Conservation (phyloP, 2,888 invertebrate species). For the Omphaloscelis lunosa region DNA sequence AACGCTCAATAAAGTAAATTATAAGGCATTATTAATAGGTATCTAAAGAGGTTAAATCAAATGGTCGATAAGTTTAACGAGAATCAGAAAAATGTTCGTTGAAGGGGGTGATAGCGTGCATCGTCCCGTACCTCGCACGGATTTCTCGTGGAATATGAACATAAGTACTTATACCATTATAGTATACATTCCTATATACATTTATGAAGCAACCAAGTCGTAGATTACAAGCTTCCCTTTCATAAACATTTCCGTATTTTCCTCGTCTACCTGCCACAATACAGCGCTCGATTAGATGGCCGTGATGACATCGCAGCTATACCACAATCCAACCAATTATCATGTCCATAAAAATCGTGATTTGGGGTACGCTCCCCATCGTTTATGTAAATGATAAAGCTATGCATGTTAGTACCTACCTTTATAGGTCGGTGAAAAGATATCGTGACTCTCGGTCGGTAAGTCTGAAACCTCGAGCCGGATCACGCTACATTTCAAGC, state of each 20-base stretch:
- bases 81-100: constrained; percentile 62
- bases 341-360: constrained; percentile 69
- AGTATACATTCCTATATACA: constrained; percentile 25
- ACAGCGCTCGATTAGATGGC: constrained; percentile 47
- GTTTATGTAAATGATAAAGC: constrained; percentile 75
- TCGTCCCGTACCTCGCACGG: constrained; percentile 82
- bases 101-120: constrained; percentile 70
- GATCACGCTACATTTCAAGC: constrained; percentile 85
- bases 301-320: constrained; percentile 63
- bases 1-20: constrained; percentile 1
- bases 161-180: constrained; percentile 38
- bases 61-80: constrained; percentile 41
- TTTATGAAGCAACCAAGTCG: constrained; percentile 19
- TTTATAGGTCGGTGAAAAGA: constrained; percentile 73
- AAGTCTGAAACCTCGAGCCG: constrained; percentile 82
- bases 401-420: constrained; percentile 50
- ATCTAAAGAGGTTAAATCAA: constrained; percentile 36
- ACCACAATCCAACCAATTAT: constrained; percentile 68
- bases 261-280: constrained; percentile 33
- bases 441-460: constrained; percentile 85
- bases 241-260: constrained; percentile 57
- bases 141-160: constrained; percentile 69
- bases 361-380: constrained; percentile 66
- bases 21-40: constrained; percentile 1
- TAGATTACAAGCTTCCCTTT: constrained; percentile 58